Percentiles rank a stretch among this genome's conserved stretches.
Evolutionary conservation across 2,888 invertebrate genomes (phyloP).

Genomic region (Chrysopilus asiliformis): DNA sequence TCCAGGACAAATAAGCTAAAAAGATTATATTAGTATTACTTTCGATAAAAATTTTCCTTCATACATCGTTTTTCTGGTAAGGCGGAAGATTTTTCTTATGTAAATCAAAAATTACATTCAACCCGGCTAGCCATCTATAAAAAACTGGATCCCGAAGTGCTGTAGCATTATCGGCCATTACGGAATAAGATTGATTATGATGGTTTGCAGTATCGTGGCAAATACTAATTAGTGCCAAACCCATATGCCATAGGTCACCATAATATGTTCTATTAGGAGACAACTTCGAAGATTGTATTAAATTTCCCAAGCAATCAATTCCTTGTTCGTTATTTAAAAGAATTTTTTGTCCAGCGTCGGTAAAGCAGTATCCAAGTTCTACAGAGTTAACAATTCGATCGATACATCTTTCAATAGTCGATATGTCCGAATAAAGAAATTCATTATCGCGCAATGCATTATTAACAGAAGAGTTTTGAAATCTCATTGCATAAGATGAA

Average conservation of each 20-base stretch:
- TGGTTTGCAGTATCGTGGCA: constrained; percentile 42
- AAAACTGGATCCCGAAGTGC: constrained; percentile 32
- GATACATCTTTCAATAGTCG: constrained; percentile 52
- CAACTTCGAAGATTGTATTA: constrained; percentile 52
- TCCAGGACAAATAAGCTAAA: constrained; percentile 25
- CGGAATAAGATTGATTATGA: constrained; percentile 24
- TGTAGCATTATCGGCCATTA: constrained; percentile 29
- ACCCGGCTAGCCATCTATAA: constrained; percentile 30
- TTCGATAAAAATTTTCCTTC: not conserved
- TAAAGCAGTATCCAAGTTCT: constrained; percentile 40
- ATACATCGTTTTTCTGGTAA: constrained; percentile 35
- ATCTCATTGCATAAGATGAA: constrained; percentile 52
- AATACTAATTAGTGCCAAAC: constrained; percentile 55
- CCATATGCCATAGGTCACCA: constrained; percentile 63
- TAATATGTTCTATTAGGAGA: constrained; percentile 50
- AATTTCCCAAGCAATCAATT: constrained; percentile 58
- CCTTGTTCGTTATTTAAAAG: constrained; percentile 48
- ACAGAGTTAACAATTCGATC: constrained; percentile 52
- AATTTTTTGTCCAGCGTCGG: constrained; percentile 40
- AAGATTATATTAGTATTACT: constrained; percentile 9
- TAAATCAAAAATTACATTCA: constrained; percentile 27
- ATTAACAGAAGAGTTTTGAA: constrained; percentile 37
- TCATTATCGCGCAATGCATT: constrained; percentile 50
- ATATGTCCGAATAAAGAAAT: constrained; percentile 45
- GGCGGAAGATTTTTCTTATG: constrained; percentile 25